A percentile compares a stretch with the other conserved stretches of the same genome.
These are phyloP conservation scores for Hirudo medicinalis DNA, from an alignment of 1,140 invertebrate species.

Conservation along the genomic window DNA sequence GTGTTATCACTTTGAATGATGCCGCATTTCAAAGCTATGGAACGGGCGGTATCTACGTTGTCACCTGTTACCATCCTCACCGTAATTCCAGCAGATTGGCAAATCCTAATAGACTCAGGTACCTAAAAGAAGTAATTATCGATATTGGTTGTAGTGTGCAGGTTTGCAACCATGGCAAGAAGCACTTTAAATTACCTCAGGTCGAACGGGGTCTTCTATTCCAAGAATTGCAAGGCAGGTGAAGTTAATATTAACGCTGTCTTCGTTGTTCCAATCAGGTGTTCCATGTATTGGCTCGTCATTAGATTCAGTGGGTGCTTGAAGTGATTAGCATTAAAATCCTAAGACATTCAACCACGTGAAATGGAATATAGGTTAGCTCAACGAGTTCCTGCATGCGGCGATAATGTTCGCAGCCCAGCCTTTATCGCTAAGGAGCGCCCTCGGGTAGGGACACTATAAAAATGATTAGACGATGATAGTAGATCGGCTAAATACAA, in stretches of 20 bases:
- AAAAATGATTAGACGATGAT: too few species aligned
- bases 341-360: too few species aligned
- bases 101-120: slow-evolving; percentile 83
- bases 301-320: background rate
- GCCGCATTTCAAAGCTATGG: slow-evolving; percentile 62
- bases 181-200: slow-evolving; percentile 54
- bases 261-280: slow-evolving; percentile 95
- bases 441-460: too few species aligned
- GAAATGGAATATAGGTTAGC: background rate
- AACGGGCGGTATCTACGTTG: slow-evolving; percentile 23
- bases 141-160: background rate
- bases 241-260: slow-evolving; percentile 70
- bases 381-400: background rate
- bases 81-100: slow-evolving; percentile 94
- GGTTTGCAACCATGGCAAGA: background rate
- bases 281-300: slow-evolving; percentile 51
- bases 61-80: slow-evolving; percentile 99
- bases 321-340: background rate
- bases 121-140: slow-evolving; percentile 44
- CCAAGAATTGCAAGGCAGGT: slow-evolving; percentile 92
- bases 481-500: too few species aligned
- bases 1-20: background rate
- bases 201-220: slow-evolving; percentile 94
- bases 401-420: too few species aligned
- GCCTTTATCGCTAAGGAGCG: too few species aligned